Evolutionary conservation across 2,113 vertebrate genomes (phyloP), one percentile per base, ranked within the genome.

Genomic region (Tringa solitaria): DNA sequence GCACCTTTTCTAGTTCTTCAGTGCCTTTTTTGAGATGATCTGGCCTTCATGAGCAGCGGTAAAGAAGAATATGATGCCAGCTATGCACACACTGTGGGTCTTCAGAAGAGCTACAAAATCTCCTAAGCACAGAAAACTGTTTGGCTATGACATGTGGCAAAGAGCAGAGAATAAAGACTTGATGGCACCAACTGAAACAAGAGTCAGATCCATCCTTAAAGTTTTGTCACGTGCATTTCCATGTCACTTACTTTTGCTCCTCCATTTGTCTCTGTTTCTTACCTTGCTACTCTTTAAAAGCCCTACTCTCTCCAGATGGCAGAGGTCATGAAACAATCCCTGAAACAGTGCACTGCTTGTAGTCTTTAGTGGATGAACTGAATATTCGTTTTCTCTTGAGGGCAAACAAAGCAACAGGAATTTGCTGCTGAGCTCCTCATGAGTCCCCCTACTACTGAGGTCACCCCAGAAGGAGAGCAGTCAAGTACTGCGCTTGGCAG

Each of bases 401-500:
- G 56, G 28, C 5, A 67, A 73, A 57, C 3, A 60, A 78, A 85
- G 45, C 13, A 61, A 53, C 3, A 37, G 24, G 46, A 75, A 24
- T 33, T 85, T 37, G 4, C n/a, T 90, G 9, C 12, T 56, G 77
- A 84, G 39, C 22, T 64, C 22, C 39, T 81, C 4, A 1, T 75
- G 60, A 56, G 18, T 1, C 2, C 4, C 9, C 11, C 50, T 84
- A 23, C 19, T 89, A 9, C 48, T 30, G 39, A 3, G 4, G 26
- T n/a, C 6, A 33, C 2, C 9, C 19, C 9, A 5, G 14, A 27
- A 84, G 35, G 10, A 74, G 5, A 33, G 15, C 23, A 0, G 0
- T 33, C 5, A 50, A 64, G 26, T 48, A 63, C 14, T 0, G 0
- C 0, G 1, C 12, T 74, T 1, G 4, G 50, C 45, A 64, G 35